A percentile compares a stretch with the other conserved stretches of the same genome.
Evolutionary conservation across 2,888 invertebrate genomes (phyloP).

Genomic region (Dryococelus australis): DNA sequence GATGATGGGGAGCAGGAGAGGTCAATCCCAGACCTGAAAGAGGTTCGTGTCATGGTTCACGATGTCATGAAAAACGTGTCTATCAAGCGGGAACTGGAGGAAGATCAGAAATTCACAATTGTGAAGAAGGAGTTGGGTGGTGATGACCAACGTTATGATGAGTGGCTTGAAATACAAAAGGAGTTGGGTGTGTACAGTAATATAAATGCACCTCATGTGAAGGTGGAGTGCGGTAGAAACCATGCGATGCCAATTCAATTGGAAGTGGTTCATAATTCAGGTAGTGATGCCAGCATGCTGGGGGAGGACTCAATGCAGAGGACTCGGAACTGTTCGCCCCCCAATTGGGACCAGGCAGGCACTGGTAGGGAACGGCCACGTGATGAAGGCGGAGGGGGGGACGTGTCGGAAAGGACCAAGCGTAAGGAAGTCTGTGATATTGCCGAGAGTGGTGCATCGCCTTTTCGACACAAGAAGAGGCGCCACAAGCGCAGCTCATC

Average conservation of each 20-base stretch:
- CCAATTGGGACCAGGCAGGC: background rate
- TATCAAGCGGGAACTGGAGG: slow-evolving; percentile 54
- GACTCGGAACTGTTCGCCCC: slow-evolving; percentile 18
- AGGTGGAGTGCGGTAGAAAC: background rate
- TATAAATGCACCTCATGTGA: slow-evolving; percentile 19
- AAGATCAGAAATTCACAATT: slow-evolving; percentile 48
- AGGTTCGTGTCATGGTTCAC: slow-evolving; percentile 46
- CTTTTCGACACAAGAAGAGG: slow-evolving; percentile 38
- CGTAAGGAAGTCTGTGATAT: slow-evolving; percentile 41
- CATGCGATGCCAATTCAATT: background rate
- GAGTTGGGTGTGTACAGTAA: slow-evolving; percentile 64
- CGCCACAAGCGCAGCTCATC: slow-evolving; percentile 36
- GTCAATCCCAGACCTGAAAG: slow-evolving; percentile 37
- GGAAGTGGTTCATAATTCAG: slow-evolving; percentile 7
- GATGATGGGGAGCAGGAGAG: background rate
- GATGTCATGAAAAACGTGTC: slow-evolving; percentile 46
- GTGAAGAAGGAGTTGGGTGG: slow-evolving; percentile 43
- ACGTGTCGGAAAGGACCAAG: slow-evolving; percentile 23
- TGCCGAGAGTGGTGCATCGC: slow-evolving; percentile 23
- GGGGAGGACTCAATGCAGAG: slow-evolving; percentile 22
- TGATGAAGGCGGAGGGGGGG: slow-evolving; percentile 42
- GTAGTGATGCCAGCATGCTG: slow-evolving; percentile 18
- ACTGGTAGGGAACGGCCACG: slow-evolving; percentile 34
- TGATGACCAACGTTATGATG: slow-evolving; percentile 57
- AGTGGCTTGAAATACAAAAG: slow-evolving; percentile 73